These are phyloP conservation scores for Styela plicata DNA, from an alignment of 23 tunicate genomes.

Conservation along the genomic window DNA sequence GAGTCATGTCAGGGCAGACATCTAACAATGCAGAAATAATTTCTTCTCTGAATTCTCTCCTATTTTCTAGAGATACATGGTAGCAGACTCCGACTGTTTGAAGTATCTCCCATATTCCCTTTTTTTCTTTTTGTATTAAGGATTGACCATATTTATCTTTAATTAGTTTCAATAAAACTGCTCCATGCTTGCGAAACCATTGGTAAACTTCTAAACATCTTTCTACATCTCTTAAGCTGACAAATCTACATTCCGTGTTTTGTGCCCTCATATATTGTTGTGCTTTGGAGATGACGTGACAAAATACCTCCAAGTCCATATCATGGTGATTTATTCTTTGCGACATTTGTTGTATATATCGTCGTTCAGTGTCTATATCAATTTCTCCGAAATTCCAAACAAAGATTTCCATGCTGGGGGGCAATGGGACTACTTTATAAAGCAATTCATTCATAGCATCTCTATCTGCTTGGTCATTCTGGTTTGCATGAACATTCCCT, in stretches of 20 bases:
- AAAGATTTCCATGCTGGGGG: conserved; percentile 47
- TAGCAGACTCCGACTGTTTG: neutral
- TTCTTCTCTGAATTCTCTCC: neutral
- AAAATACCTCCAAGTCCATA: neutral
- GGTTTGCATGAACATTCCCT: conserved; percentile 32
- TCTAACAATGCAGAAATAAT: neutral
- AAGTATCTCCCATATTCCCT: neutral
- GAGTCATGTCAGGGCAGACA: neutral
- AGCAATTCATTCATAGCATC: conserved; percentile 52
- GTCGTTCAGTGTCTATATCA: conserved; percentile 22
- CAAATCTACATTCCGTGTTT: conserved; percentile 20
- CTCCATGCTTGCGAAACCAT: conserved; percentile 41
- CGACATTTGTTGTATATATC: conserved; percentile 46
- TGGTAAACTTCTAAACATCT: conserved; percentile 33
- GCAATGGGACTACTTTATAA: conserved; percentile 49
- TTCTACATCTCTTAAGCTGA: conserved; percentile 54
- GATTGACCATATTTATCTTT: neutral
- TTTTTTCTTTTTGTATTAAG: neutral
- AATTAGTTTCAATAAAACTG: neutral
- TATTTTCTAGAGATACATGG: neutral
- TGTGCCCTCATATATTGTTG: neutral
- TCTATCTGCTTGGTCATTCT: conserved; percentile 11
- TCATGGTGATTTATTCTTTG: conserved; percentile 11
- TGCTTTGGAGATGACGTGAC: neutral
- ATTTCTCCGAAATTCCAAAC: conserved; percentile 71